phyloP scores from a whole-genome alignment of 2,888 invertebrate genomes.

The Drosophila kokeensis region DNA sequence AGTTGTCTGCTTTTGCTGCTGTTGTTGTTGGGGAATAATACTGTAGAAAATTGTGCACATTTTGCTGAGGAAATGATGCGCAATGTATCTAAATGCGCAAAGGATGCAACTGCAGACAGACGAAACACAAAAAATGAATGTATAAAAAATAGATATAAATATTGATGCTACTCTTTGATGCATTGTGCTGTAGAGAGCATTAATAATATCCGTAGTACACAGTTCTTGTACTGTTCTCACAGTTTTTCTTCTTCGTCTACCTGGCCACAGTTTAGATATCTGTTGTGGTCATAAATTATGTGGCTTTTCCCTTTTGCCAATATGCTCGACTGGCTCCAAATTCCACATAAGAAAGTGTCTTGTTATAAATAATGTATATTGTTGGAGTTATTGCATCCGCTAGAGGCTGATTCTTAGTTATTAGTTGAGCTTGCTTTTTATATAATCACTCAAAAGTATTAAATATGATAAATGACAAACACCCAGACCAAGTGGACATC shows the following conservation, averaged over 20 bases:
- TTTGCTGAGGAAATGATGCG: constrained; percentile 52
- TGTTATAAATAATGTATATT: constrained; percentile 56
- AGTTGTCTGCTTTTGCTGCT: constrained; percentile 21
- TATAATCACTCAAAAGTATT: constrained; percentile 74
- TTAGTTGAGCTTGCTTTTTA: constrained; percentile 59
- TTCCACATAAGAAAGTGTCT: constrained; percentile 24
- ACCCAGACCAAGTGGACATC: constrained; percentile 17
- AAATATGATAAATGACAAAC: constrained; percentile 70
- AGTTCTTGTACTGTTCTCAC: background rate
- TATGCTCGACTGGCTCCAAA: constrained; percentile 32
- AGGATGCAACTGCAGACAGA: constrained; percentile 22
- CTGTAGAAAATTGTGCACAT: constrained; percentile 39
- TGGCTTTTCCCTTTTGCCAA: constrained; percentile 30
- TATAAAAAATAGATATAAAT: background rate
- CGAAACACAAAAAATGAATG: background rate
- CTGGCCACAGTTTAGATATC: constrained; percentile 25
- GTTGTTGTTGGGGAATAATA: constrained; percentile 6
- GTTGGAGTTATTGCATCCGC: constrained; percentile 52
- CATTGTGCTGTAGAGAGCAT: constrained; percentile 9
- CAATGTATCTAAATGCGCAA: constrained; percentile 31
- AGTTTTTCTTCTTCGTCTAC: background rate
- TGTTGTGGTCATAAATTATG: constrained; percentile 23
- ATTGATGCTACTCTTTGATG: constrained; percentile 20
- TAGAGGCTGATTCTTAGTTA: constrained; percentile 62
- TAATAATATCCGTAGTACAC: background rate